Evolutionary conservation across 2,797 vertebrate species (phyloP).

Genomic region (Dromococcyx pavoninus): DNA sequence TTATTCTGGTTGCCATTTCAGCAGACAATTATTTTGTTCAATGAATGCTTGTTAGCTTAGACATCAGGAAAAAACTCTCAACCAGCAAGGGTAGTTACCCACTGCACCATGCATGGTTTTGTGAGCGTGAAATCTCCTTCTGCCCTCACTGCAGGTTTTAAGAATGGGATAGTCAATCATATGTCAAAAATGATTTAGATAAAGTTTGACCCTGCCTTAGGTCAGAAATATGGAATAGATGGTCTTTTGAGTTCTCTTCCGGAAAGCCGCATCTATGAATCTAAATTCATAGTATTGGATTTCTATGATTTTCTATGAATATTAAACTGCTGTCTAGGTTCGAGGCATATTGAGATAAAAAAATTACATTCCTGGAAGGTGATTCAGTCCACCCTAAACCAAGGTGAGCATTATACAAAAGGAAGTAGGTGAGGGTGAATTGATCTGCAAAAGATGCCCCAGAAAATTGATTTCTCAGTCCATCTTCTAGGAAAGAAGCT

Average conservation of each 20-base stretch:
- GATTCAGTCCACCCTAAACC: neutral
- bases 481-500: neutral
- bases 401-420: neutral
- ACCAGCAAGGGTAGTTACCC: neutral
- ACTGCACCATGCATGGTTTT: neutral
- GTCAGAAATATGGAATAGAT: neutral
- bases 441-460: neutral
- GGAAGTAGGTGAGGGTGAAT: neutral
- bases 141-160: neutral
- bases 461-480: slow-evolving; percentile 36
- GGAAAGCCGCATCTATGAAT: neutral
- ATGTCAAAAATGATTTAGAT: neutral
- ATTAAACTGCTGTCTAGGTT: neutral
- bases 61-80: neutral
- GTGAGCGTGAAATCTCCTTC: slow-evolving; percentile 36
- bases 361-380: neutral
- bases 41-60: neutral
- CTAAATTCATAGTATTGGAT: neutral
- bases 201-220: neutral
- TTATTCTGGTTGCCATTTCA: neutral
- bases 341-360: neutral
- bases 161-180: slow-evolving; percentile 11
- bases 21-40: neutral
- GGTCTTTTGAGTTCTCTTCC: neutral
- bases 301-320: slow-evolving; percentile 50